These are phyloP conservation scores for Triplophysa siluroides DNA, from an alignment of 2,113 vertebrate species.

Conservation along the genomic window DNA sequence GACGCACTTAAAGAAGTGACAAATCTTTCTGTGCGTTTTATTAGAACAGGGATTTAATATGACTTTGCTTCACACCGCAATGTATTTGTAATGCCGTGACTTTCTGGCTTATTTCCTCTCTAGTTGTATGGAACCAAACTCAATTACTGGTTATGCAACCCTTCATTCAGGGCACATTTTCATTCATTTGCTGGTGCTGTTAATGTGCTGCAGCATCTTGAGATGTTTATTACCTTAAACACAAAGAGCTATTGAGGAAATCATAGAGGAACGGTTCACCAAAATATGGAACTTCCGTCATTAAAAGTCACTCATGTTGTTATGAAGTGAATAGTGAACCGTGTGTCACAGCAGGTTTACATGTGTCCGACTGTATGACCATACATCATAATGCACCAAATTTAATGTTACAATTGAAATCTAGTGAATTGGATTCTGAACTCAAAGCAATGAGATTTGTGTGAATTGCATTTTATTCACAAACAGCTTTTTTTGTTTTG, in stretches of 20 bases:
- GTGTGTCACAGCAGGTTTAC: too few relatives aligned
- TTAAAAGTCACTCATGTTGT: too few relatives aligned
- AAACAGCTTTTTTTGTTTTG: too few relatives aligned
- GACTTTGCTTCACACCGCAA: conserved; percentile 13
- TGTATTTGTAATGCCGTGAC: conserved; percentile 5
- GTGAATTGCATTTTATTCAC: too few relatives aligned
- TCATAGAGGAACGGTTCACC: too few relatives aligned
- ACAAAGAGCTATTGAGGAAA: background rate
- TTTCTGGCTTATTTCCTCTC: conserved; percentile 6
- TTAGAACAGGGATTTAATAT: conserved; percentile 13
- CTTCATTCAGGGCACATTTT: background rate
- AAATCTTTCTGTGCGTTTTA: conserved; percentile 15
- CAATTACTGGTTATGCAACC: conserved; percentile 9
- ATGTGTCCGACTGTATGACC: too few relatives aligned
- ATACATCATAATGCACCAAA: too few relatives aligned
- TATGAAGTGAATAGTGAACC: too few relatives aligned
- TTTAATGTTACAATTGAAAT: too few relatives aligned
- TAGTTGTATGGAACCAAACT: background rate
- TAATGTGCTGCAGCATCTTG: background rate
- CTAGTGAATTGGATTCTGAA: too few relatives aligned
- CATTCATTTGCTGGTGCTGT: conserved; percentile 7
- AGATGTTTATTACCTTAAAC: background rate
- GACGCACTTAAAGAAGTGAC: background rate
- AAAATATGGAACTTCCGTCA: too few relatives aligned
- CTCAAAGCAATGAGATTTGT: too few relatives aligned